Evolutionary conservation across 2,888 invertebrate genomes (phyloP), one percentile per base, ranked within the genome.

Genomic region (Apodemia zela): DNA sequence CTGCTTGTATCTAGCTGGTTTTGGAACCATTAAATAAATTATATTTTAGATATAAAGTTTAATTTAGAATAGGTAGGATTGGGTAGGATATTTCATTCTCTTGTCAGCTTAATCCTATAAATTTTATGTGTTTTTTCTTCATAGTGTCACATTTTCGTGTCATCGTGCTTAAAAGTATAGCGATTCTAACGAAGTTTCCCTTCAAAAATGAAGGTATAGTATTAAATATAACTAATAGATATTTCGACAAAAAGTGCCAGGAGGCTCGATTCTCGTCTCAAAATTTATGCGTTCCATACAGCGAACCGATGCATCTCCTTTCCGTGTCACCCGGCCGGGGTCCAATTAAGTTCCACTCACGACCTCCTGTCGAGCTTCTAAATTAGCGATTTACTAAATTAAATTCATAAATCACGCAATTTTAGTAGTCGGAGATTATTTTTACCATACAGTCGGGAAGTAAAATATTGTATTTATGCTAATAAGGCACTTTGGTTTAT

Each of bases 301-400:
- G 79, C 77, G 74, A 75, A 77, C 81, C 85, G 86, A 89, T 90
- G 88, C 88, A 89, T 90, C 89, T 89, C 88, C 85, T 85, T 82
- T 84, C 84, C 85, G 84, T 89, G 89, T 89, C 89, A 89, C 83
- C 87, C 87, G 82, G 84, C 84, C 84, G 79, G 81, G 82, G 83
- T 82, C 89, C 90, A 91, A 91, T 90, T 91, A 91, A 89, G 85
- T 89, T 85, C 82, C 82, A 82, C 90, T 88, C 90, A 90, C 90
- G 90, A 90, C 90, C 90, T 87, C 81, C 68, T 66, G 69, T 67
- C 60, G 76, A 77, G 85, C 85, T 73, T 68, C 45, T 59, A 73
- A 75, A 67, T 61, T 8, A 67, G 80, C 81, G 78, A 69, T 67
- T 67, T 63, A 57, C 42, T 25, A 29, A 17, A 21, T 10, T 45